Conservation (phyloP, 1,140 invertebrate species). For the Ceratina japonica region DNA sequence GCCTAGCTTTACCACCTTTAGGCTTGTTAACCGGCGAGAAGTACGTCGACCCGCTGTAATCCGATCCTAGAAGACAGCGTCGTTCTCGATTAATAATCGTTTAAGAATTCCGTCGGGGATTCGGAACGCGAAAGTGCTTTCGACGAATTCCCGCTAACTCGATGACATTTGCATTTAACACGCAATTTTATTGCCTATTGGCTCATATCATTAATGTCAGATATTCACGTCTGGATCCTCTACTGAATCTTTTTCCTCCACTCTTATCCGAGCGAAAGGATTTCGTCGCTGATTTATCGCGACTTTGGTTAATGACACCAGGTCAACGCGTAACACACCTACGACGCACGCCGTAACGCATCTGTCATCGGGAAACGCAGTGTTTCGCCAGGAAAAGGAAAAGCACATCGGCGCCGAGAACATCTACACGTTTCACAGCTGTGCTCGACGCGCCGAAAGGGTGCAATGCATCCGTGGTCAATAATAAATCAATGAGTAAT, state of each 20-base stretch:
- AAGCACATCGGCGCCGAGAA: slow-evolving; percentile 3
- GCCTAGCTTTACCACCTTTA: too few relatives aligned
- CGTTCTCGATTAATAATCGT: not conserved
- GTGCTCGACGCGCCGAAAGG: slow-evolving; percentile 7
- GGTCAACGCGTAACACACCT: not conserved
- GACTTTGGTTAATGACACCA: slow-evolving; percentile 20
- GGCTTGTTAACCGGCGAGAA: not conserved
- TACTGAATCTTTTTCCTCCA: too few relatives aligned
- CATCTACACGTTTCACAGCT: not conserved
- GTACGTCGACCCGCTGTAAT: not conserved
- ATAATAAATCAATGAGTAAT: slow-evolving; percentile 75
- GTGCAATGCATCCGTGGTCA: slow-evolving; percentile 51
- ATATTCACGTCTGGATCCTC: not conserved
- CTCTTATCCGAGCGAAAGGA: too few relatives aligned
- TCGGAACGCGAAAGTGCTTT: not conserved
- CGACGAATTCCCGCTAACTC: not conserved
- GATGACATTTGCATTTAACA: not conserved
- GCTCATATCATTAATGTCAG: not conserved
- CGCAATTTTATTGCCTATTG: not conserved
- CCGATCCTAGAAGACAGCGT: not conserved
- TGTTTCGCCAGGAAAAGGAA: too few relatives aligned
- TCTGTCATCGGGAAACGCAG: too few relatives aligned
- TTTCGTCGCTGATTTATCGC: not conserved
- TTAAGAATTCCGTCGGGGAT: not conserved
- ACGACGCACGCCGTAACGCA: slow-evolving; percentile 1